Conservation (phyloP, 2,888 invertebrate species). For the Diogma glabrata region DNA sequence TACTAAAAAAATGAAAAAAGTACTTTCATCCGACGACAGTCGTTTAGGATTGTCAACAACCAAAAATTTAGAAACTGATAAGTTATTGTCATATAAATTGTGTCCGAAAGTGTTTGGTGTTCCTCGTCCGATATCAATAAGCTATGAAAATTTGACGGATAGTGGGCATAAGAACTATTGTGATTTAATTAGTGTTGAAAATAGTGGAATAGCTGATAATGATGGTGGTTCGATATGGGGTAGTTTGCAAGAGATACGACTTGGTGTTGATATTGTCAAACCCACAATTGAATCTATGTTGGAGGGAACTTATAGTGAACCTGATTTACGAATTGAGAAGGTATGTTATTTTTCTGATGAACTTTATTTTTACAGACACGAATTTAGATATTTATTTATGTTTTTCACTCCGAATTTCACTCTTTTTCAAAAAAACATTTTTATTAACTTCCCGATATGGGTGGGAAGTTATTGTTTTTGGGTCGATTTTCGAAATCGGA, state of each 20-base stretch:
- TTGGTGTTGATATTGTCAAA: slow-evolving; percentile 16
- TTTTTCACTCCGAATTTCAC: too few species aligned
- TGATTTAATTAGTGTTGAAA: slow-evolving; percentile 20
- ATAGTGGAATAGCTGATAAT: slow-evolving; percentile 19
- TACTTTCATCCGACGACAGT: slow-evolving; percentile 8
- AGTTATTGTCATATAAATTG: slow-evolving; percentile 40
- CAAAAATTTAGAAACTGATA: slow-evolving; percentile 18
- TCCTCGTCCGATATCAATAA: slow-evolving; percentile 27
- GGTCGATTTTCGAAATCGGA: too few species aligned
- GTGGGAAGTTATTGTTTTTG: too few species aligned
- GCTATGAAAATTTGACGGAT: slow-evolving; percentile 32
- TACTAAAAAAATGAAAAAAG: slow-evolving; percentile 18
- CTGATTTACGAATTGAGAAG: slow-evolving; percentile 40
- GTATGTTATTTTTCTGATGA: slow-evolving; percentile 26
- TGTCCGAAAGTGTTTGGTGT: slow-evolving; percentile 55
- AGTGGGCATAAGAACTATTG: slow-evolving; percentile 12
- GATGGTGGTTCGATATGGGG: slow-evolving; percentile 41
- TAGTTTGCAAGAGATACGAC: slow-evolving; percentile 50
- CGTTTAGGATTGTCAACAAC: slow-evolving; percentile 5
- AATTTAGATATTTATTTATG: too few species aligned
- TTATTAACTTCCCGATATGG: too few species aligned
- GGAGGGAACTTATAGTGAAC: slow-evolving; percentile 51
- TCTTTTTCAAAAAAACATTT: too few species aligned
- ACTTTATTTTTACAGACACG: neutral
- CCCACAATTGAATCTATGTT: slow-evolving; percentile 21